These are phyloP conservation scores for Sebastes iracundus DNA, from an alignment of 2,797 vertebrate species.

Conservation along the genomic window DNA sequence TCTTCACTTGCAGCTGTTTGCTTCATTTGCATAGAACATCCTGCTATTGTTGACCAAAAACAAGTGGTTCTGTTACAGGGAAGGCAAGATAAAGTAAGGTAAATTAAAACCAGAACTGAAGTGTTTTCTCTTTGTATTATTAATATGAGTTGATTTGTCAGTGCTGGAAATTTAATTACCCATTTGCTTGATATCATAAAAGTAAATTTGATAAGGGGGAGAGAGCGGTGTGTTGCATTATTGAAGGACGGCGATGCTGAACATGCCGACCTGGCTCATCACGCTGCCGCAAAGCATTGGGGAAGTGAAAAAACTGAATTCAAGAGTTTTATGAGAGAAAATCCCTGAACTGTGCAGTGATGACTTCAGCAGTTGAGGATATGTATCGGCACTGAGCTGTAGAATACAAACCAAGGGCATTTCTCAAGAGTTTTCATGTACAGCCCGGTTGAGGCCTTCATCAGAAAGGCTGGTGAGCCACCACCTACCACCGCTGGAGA, in stretches of 20 bases:
- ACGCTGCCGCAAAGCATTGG: not conserved
- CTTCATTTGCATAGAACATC: not conserved
- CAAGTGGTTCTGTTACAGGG: not conserved
- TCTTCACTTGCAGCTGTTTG: not conserved
- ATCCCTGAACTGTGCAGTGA: not conserved
- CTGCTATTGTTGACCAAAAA: not conserved
- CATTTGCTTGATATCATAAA: conserved; percentile 38
- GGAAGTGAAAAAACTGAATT: not conserved
- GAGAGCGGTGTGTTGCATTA: conserved; percentile 30
- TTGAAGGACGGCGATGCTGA: conserved; percentile 14
- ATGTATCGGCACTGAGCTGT: not conserved
- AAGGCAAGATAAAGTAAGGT: not conserved
- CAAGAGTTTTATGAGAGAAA: not conserved
- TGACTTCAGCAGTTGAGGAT: not conserved
- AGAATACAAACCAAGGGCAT: not conserved
- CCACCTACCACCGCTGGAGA: not conserved
- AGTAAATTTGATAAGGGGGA: conserved; percentile 27
- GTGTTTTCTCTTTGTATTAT: conserved; percentile 33
- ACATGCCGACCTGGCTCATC: conserved; percentile 1
- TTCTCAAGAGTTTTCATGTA: not conserved
- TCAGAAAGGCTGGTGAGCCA: not conserved
- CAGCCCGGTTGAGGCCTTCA: not conserved
- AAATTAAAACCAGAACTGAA: conserved; percentile 32
- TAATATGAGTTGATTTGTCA: conserved; percentile 34
- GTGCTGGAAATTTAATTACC: conserved; percentile 48